A percentile compares a stretch with the other conserved stretches of the same genome.
These are phyloP conservation scores for Torymus aiolomorphi DNA, from an alignment of 2,888 invertebrate genomes.

Conservation along the genomic window DNA sequence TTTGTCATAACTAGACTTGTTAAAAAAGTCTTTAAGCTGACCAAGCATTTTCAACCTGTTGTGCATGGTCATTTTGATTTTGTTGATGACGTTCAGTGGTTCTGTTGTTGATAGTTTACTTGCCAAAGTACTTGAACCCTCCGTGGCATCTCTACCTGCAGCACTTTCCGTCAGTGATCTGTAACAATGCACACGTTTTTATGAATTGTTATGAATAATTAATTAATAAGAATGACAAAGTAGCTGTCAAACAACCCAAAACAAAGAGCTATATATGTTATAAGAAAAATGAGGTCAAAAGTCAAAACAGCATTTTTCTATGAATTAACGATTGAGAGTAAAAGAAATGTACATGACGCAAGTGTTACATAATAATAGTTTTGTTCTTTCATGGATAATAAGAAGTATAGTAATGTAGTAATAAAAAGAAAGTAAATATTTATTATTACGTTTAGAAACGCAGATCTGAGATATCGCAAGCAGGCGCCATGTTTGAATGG, in stretches of 20 bases:
- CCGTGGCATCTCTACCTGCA: slow-evolving; percentile 60
- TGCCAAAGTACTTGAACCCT: slow-evolving; percentile 59
- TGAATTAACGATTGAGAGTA: not conserved
- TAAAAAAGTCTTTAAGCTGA: slow-evolving; percentile 76
- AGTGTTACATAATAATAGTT: not conserved
- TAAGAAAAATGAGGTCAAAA: too few species aligned
- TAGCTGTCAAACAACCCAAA: too few species aligned
- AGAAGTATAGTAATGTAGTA: too few species aligned
- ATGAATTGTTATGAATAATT: not conserved
- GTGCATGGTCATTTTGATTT: slow-evolving; percentile 71
- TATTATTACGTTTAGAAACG: slow-evolving; percentile 35
- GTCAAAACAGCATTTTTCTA: not conserved
- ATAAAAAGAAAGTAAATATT: slow-evolving; percentile 18
- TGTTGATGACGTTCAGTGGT: slow-evolving; percentile 61
- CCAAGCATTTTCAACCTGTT: slow-evolving; percentile 77
- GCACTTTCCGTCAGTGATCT: slow-evolving; percentile 65
- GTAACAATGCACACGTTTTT: slow-evolving; percentile 60
- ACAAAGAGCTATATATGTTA: too few species aligned
- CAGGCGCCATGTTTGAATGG: slow-evolving; percentile 46
- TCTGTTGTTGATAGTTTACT: slow-evolving; percentile 62
- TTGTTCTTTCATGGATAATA: not conserved
- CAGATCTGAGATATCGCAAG: slow-evolving; percentile 22
- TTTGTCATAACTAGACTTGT: slow-evolving; percentile 75
- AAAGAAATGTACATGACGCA: not conserved
- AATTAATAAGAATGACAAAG: not conserved